phyloP scores from a whole-genome alignment of 2,888 invertebrate species.

The Orthonychiurus folsomi region DNA sequence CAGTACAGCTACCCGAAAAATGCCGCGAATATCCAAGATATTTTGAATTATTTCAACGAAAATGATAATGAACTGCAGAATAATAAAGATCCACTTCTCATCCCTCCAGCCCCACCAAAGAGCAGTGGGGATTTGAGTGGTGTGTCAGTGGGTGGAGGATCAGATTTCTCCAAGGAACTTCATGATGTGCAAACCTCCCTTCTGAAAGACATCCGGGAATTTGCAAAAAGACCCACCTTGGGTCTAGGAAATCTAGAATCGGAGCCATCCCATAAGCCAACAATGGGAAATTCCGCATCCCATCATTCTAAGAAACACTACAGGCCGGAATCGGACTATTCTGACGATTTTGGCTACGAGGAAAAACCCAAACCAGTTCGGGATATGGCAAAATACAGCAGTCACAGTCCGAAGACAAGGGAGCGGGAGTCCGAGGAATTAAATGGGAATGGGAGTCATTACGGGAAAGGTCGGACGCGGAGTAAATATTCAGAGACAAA shows the following conservation, averaged over 20 bases:
- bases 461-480: neutral
- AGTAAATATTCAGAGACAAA: neutral
- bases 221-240: conserved; percentile 34
- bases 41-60: conserved; percentile 36
- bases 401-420: neutral
- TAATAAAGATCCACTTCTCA: neutral
- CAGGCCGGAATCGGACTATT: neutral
- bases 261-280: conserved; percentile 7
- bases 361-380: conserved; percentile 35
- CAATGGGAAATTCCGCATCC: conserved; percentile 4
- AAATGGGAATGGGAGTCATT: neutral
- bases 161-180: conserved; percentile 36
- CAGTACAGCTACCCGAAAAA: conserved; percentile 37
- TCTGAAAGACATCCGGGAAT: conserved; percentile 38
- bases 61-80: conserved; percentile 14
- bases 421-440: neutral
- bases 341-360: conserved; percentile 27
- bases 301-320: neutral
- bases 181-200: conserved; percentile 36
- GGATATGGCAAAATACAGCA: conserved; percentile 31
- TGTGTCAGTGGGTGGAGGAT: conserved; percentile 9
- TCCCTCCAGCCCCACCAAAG: neutral
- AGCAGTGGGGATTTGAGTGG: neutral
- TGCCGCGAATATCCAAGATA: conserved; percentile 40
- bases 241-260: neutral